Base-by-base conservation (phyloP, 1,140 invertebrate species). In the Pogonomyrmex barbatus region DNA sequence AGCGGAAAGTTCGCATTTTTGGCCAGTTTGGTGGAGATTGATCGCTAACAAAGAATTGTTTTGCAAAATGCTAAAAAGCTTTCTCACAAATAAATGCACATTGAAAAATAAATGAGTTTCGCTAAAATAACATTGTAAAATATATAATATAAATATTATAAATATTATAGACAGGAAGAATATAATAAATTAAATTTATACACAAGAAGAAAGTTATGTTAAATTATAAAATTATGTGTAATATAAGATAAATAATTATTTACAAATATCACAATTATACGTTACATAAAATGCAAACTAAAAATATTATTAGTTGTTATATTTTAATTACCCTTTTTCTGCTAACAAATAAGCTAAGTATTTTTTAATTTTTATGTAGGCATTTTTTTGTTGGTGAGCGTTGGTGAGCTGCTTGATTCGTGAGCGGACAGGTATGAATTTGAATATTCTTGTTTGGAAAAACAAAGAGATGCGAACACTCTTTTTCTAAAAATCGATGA, bases 51-150 rank as follows among this genome's bases (percentile, higher is more conserved):
- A 42, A 17, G 30, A 75, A 60, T 33, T 83, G 67, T 73, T 30
- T 73, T 73, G 24, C 70, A 73, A 47, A 4, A 83, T 50, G 33
- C 42, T 73, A 60, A 73, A 60, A 60, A 39, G 39, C 30, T 82
- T 42, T 24, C 39, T 14, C 17, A 8, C 39, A n/a, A 56, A 1
- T 60, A 14, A 58, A n/a, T 50, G 6, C 30, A 36, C 17, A 6
- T n/a, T 42, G 42, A 24, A 50, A 36, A 30, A 81, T 58, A 33
- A 30, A 33, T 45, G 24, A 5, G 1, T 50, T 42, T 50, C 9
- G 9, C 6, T 24, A 30, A 36, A 33, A 67, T 17, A 3, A 39
- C 33, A 17, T 10, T 17, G 14, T 4, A 6, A 77, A 33, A 39
- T 45, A 9, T n/a, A 42, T 58, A 76, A 60, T 39, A 76, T 52